These are phyloP conservation scores for Coronaproctus castanopsis DNA, from an alignment of 2,888 invertebrate species.

Conservation along the genomic window DNA sequence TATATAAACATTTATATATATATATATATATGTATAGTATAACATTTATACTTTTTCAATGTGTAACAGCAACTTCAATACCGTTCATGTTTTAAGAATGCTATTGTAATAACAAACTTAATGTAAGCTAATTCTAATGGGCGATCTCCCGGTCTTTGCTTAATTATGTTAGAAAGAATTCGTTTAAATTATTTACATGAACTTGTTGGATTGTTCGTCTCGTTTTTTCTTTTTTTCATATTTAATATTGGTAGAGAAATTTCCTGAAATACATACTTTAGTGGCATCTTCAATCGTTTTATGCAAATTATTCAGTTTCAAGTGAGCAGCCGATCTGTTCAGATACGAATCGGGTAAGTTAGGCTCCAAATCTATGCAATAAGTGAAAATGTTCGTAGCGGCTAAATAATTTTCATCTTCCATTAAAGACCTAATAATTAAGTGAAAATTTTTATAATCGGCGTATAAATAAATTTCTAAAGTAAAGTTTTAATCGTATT, in stretches of 20 bases:
- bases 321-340: slow-evolving; percentile 60
- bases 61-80: too few species aligned
- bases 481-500: too few species aligned
- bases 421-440: slow-evolving; percentile 41
- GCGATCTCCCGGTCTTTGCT: too few species aligned
- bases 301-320: slow-evolving; percentile 50
- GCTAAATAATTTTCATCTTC: slow-evolving; percentile 51
- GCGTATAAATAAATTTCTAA: neutral
- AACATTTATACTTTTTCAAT: neutral
- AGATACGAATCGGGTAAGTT: slow-evolving; percentile 52
- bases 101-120: too few species aligned
- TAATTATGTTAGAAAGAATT: too few species aligned
- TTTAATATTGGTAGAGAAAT: too few species aligned
- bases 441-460: neutral
- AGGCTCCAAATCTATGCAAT: slow-evolving; percentile 51
- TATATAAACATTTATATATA: neutral
- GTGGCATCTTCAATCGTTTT: slow-evolving; percentile 41
- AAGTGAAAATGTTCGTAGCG: slow-evolving; percentile 61
- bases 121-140: too few species aligned
- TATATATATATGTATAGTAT: neutral
- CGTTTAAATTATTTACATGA: too few species aligned
- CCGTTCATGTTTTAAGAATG: too few species aligned
- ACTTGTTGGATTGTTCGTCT: too few species aligned
- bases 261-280: slow-evolving; percentile 29
- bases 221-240: too few species aligned